phyloP scores from a whole-genome alignment of 30 jellyfish, hydroid and myxozoan genomes.

The Hydra vulgaris region DNA sequence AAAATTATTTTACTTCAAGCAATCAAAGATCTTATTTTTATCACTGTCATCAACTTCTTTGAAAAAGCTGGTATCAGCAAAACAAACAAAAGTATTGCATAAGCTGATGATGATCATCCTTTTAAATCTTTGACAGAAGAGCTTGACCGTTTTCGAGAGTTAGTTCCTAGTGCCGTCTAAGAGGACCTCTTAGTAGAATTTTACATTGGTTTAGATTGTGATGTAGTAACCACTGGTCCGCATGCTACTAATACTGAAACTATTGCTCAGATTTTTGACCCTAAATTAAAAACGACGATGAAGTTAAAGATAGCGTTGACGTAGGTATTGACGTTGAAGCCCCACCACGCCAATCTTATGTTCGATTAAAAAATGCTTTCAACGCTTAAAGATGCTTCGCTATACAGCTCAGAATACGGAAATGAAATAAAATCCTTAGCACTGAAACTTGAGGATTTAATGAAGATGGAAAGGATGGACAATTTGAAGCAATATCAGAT shows the following conservation, averaged over 20 bases:
- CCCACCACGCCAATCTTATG: slow-evolving; percentile 7
- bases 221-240: slow-evolving; percentile 3
- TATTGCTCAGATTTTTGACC: slow-evolving; percentile 2
- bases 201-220: slow-evolving; percentile 8
- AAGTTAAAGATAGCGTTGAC: not conserved
- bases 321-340: not conserved
- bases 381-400: not conserved
- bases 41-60: slow-evolving; percentile 1
- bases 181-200: slow-evolving; percentile 10
- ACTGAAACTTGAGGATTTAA: not conserved
- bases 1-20: slow-evolving; percentile 1
- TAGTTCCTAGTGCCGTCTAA: slow-evolving; percentile 12
- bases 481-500: not conserved
- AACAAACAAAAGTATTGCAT: slow-evolving; percentile 4
- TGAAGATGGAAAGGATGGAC: not conserved
- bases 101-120: slow-evolving; percentile 28
- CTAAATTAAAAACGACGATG: not conserved
- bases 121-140: slow-evolving; percentile 16
- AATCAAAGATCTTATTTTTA: too few relatives aligned
- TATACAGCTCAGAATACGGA: not conserved
- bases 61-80: slow-evolving; percentile 23
- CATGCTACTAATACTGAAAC: slow-evolving; percentile 2
- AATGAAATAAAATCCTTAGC: not conserved
- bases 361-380: not conserved
- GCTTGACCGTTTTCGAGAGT: slow-evolving; percentile 15